phyloP scores from a whole-genome alignment of 2,113 vertebrate genomes.

The Rhinopomastus cyanomelas region DNA sequence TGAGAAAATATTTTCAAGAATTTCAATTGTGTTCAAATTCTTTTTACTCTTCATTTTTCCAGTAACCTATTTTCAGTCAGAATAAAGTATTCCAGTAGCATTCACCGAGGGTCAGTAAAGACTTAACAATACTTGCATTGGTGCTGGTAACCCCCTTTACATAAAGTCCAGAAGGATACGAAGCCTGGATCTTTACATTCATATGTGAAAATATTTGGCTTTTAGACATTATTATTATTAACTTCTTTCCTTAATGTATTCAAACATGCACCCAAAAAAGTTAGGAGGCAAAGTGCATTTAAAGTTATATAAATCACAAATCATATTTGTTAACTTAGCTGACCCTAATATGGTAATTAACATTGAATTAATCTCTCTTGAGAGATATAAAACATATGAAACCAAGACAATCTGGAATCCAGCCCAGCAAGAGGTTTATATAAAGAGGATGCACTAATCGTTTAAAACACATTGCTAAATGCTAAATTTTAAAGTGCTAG shows the following conservation, averaged over 20 bases:
- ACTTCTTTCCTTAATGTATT: neutral
- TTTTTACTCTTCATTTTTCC: neutral
- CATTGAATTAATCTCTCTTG: conserved; percentile 41
- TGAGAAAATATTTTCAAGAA: neutral
- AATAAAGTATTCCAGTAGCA: neutral
- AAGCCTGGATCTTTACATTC: neutral
- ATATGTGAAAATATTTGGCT: neutral
- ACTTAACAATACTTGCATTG: neutral
- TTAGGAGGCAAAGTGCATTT: neutral
- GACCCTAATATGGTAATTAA: conserved; percentile 65
- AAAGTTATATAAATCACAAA: conserved; percentile 29
- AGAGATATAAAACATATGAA: conserved; percentile 52
- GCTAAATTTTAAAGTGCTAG: conserved; percentile 15
- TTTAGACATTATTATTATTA: neutral
- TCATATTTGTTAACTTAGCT: conserved; percentile 6
- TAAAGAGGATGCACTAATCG: conserved; percentile 53
- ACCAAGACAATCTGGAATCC: conserved; percentile 48
- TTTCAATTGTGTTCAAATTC: neutral
- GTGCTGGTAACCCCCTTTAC: neutral
- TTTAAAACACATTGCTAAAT: conserved; percentile 20
- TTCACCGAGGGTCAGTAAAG: neutral
- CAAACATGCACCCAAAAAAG: neutral
- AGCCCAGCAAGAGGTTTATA: conserved; percentile 52
- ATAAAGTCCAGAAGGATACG: neutral
- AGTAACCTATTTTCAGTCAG: neutral